Evolutionary conservation across 2,797 vertebrate species (phyloP).

Genomic region (Lutra lutra): DNA sequence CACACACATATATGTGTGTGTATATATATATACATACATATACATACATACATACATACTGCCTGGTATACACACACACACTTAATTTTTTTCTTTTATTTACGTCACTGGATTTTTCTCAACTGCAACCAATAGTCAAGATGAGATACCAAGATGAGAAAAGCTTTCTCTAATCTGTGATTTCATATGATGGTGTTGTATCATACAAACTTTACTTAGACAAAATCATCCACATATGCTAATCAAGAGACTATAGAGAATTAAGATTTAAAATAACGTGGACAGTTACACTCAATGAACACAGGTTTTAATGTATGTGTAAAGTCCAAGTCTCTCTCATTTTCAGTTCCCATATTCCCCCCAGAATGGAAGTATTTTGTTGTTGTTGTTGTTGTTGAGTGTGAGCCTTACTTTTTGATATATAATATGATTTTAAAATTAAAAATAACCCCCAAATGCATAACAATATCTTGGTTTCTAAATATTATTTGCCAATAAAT

Average conservation of each 20-base stretch:
- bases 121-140: neutral
- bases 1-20: too few species aligned
- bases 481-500: neutral
- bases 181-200: neutral
- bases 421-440: neutral
- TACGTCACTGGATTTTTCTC: neutral
- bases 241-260: neutral
- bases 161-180: neutral
- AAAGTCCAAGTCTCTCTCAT: neutral
- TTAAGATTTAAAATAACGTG: neutral
- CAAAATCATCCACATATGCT: neutral
- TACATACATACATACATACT: too few species aligned
- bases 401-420: neutral
- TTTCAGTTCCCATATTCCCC: neutral
- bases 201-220: neutral
- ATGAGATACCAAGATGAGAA: neutral
- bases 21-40: too few species aligned
- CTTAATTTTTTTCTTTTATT: neutral
- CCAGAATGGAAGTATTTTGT: neutral
- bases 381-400: neutral
- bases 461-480: neutral
- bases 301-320: neutral
- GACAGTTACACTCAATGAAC: neutral
- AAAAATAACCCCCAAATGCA: neutral
- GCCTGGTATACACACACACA: too few species aligned